Base-by-base conservation (phyloP, 2,113 vertebrate species). In the Muntiacus reevesi region DNA sequence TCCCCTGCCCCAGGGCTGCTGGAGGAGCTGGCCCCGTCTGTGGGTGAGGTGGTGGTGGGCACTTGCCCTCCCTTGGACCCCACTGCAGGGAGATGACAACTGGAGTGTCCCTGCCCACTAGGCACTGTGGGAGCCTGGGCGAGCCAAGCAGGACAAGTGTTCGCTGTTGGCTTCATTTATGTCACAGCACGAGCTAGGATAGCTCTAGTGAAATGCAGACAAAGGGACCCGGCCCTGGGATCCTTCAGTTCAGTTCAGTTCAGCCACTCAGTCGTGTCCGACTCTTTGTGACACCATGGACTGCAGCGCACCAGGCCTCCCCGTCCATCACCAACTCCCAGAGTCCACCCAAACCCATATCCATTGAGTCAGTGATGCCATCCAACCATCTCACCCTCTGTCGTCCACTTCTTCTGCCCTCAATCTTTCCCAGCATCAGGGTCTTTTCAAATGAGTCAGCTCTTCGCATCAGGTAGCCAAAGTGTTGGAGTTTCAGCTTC, bases 391-490 rank as follows among this genome's bases (percentile, higher is more conserved):
- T 71, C n/a, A 71, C 23, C n/a, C 67, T 71, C 67, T 71, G 67
- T 40, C 4, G 0, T 40, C n/a, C 67, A 2, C n/a, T 71, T 40
- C n/a, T n/a, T 10, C n/a, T 0, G 0, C 67, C n/a, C 12, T 71
- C 67, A 23, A 12, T 71, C 67, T 71, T 71, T 71, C 17, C 33
- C 67, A 71, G 5, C 67, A 71, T 23, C 19, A 36, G 19, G 9
- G n/a, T 71, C 67, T 71, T 36, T 71, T 71, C n/a, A 21, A 23
- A 23, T 36, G 19, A 71, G n/a, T 40, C n/a, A 40, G n/a, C 3
- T 71, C 67, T 71, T 40, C 0, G 1, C 19, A 71, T 71, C n/a
- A 71, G n/a, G 19, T 40, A n/a, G 67, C 67, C n/a, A 40, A 40
- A 40, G n/a, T 71, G 40, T 40, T 40, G 67, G n/a, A 40, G 67